phyloP scores from a whole-genome alignment of 2,113 vertebrate species.

The Tachycineta bicolor region DNA sequence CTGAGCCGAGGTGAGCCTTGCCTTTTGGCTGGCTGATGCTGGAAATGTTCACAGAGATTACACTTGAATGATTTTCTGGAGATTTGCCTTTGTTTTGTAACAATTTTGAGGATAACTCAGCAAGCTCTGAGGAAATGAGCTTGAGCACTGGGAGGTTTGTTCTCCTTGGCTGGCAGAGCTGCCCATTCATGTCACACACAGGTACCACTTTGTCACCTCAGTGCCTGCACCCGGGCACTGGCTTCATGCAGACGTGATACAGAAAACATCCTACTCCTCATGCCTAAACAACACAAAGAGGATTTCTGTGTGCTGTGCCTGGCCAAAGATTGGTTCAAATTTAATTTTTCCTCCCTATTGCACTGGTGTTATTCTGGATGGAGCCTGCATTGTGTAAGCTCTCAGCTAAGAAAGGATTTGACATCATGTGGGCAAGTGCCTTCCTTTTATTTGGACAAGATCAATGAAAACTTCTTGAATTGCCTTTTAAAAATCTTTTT shows the following conservation, averaged over 20 bases:
- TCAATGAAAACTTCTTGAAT: constrained; percentile 30
- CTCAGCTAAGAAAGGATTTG: not conserved
- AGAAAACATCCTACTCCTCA: not conserved
- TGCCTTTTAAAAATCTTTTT: not conserved
- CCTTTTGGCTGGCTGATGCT: not conserved
- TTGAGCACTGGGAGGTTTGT: not conserved
- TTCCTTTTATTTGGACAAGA: constrained; percentile 17
- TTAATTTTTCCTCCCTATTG: not conserved
- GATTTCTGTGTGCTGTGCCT: not conserved
- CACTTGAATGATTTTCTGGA: not conserved
- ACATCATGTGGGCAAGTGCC: constrained; percentile 9
- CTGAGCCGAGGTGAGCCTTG: not conserved
- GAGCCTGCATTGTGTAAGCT: not conserved
- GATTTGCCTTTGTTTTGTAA: not conserved
- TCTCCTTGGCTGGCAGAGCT: not conserved
- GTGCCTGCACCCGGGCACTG: not conserved
- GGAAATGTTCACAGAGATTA: not conserved
- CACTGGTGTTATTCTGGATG: not conserved
- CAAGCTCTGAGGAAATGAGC: not conserved
- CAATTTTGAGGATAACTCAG: not conserved
- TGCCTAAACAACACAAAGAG: not conserved
- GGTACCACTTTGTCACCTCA: rapidly evolving
- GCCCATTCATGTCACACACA: rapidly evolving
- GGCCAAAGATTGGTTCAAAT: not conserved
- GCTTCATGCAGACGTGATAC: not conserved